Evolutionary conservation across 2,888 invertebrate genomes (phyloP).

Genomic region (Ellobium chinense): DNA sequence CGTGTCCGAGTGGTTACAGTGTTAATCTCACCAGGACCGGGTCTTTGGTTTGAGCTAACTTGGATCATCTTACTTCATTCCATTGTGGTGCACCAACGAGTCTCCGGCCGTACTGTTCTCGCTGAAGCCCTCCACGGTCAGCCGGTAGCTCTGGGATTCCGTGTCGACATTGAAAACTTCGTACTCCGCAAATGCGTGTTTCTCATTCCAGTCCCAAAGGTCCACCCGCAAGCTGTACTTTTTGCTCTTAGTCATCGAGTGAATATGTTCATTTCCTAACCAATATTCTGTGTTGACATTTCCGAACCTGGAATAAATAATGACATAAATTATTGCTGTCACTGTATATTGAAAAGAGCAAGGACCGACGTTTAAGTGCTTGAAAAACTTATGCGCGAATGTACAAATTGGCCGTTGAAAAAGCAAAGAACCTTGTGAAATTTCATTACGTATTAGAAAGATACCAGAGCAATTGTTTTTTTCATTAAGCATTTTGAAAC

Average conservation of each 20-base stretch:
- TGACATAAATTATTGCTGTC: too few relatives aligned
- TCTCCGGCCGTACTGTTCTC: conserved; percentile 90
- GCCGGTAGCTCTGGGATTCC: conserved; percentile 85
- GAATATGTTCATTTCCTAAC: conserved; percentile 91
- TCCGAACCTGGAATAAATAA: conserved; percentile 87
- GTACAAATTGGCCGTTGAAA: too few relatives aligned
- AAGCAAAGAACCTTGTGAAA: too few relatives aligned
- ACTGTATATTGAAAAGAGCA: too few relatives aligned
- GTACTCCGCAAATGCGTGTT: conserved; percentile 88
- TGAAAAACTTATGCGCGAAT: too few relatives aligned
- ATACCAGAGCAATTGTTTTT: too few relatives aligned
- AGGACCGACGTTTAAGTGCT: too few relatives aligned
- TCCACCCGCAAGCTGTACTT: conserved; percentile 85
- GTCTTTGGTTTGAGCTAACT: too few relatives aligned
- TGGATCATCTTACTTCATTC: conserved; percentile 87
- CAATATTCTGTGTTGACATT: conserved; percentile 85
- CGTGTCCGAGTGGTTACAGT: too few relatives aligned
- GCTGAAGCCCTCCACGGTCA: conserved; percentile 86
- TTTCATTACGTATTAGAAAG: too few relatives aligned
- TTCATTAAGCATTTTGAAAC: too few relatives aligned
- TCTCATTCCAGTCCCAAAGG: conserved; percentile 91
- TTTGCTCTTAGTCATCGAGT: conserved; percentile 83
- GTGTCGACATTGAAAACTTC: conserved; percentile 84
- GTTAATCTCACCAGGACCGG: too few relatives aligned
- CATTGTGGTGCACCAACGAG: conserved; percentile 91